Evolutionary conservation across 2,888 invertebrate genomes (phyloP), one percentile per base, ranked within the genome.

Genomic region (Mongoloraphidia duomilia): DNA sequence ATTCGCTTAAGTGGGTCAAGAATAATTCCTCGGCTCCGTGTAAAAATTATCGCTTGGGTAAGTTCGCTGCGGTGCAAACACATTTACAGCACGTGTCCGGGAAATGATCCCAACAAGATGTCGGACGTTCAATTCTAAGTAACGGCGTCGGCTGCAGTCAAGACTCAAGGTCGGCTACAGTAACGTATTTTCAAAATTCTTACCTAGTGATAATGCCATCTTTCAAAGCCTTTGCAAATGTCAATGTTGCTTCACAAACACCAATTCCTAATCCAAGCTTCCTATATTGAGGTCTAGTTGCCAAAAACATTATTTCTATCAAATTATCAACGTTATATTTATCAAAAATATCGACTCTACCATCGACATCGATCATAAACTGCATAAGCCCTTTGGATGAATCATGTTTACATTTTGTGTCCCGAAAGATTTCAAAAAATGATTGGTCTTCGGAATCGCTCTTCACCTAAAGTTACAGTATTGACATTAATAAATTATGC

Each of bases 241-340:
- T 71, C 43, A 80, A 63, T 0, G 80, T 75, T 2, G 68, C 64
- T 54, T 73, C 66, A 44, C 71, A 67, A 10, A 84, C 58, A 11
- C 72, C 59, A 9, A 61, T 69, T 0, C 66, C 82, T n/a, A 84
- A 68, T 11, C 75, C 73, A 11, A 67, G 66, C 1, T 65, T 58
- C 49, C 74, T 68, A 53, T 75, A 75, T 26, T 73, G 66, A 0
- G 71, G 68, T 4, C 71, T 57, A 0, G 80, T 80, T 1, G 69
- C 77, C 26, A 84, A 57, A 54, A 83, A 84, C 80, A 80, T 82
- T 13, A 83, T 62, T 64, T 84, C 84, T 39, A 82, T 59, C 3
- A 79, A 68, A 60, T 79, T 80, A 49, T 79, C 72, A 0, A 75
- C 71, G 14, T 75, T 67, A 56, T 72, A 80, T 63, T 76, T 69